These are phyloP conservation scores for Cydia pomonella DNA, from an alignment of 1,140 invertebrate genomes.

Conservation along the genomic window DNA sequence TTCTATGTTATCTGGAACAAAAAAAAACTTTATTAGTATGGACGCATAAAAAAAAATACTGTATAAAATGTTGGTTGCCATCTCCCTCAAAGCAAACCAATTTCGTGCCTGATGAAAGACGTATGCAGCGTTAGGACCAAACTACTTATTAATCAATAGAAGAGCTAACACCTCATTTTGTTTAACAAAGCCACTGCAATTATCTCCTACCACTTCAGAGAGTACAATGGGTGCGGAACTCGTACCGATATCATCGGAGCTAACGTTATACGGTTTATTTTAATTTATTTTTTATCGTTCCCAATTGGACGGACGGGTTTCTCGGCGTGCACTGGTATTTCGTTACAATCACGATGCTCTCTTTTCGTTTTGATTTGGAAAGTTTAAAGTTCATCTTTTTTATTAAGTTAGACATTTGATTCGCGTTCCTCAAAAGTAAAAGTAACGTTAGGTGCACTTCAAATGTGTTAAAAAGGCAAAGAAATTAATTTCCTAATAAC, in stretches of 20 bases:
- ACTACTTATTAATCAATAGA: slow-evolving; percentile 78
- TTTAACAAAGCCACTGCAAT: slow-evolving; percentile 77
- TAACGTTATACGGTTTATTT: slow-evolving; percentile 61
- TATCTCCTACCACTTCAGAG: slow-evolving; percentile 68
- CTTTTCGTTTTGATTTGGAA: slow-evolving; percentile 43
- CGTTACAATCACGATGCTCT: slow-evolving; percentile 49
- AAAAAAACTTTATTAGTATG: slow-evolving; percentile 45
- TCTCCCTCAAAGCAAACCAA: slow-evolving; percentile 46
- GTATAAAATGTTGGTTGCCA: slow-evolving; percentile 46
- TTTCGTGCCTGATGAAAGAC: slow-evolving; percentile 57
- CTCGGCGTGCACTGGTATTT: slow-evolving; percentile 59
- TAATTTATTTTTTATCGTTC: slow-evolving; percentile 79
- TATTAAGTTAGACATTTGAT: neutral
- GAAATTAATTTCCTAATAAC: neutral
- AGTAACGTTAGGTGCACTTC: neutral
- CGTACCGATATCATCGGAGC: slow-evolving; percentile 73
- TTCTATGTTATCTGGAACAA: slow-evolving; percentile 73
- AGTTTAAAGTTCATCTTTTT: slow-evolving; percentile 69
- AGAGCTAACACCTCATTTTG: slow-evolving; percentile 79
- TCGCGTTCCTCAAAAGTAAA: slow-evolving; percentile 9
- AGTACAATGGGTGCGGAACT: slow-evolving; percentile 65
- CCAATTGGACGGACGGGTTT: slow-evolving; percentile 72
- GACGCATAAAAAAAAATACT: neutral
- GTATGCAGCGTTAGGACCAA: slow-evolving; percentile 58
- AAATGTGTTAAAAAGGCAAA: neutral